Percentiles rank a stretch among this genome's conserved stretches.
Conservation (phyloP, 2,888 invertebrate genomes). For the Penaeus monodon region DNA sequence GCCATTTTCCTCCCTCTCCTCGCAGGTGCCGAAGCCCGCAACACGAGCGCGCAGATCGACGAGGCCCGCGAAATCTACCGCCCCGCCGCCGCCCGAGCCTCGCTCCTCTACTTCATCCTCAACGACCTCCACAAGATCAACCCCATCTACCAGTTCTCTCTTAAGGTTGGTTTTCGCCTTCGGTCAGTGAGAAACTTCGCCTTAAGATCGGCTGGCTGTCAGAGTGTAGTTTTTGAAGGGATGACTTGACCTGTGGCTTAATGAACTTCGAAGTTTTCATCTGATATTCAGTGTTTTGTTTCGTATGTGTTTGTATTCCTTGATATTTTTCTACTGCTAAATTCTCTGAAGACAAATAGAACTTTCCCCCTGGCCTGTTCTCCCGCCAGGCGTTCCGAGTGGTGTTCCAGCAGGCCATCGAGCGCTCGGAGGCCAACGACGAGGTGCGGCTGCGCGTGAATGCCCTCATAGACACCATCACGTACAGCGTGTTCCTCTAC, state of each 20-base stretch:
- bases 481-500: slow-evolving; percentile 94
- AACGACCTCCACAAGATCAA: slow-evolving; percentile 96
- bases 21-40: slow-evolving; percentile 93
- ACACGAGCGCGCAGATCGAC: slow-evolving; percentile 92
- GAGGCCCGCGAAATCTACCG: slow-evolving; percentile 92
- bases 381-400: slow-evolving; percentile 88
- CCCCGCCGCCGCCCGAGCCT: slow-evolving; percentile 92
- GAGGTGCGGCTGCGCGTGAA: slow-evolving; percentile 82
- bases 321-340: too few species aligned
- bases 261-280: too few species aligned
- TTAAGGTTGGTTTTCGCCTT: slow-evolving; percentile 78
- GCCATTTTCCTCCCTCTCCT: not conserved
- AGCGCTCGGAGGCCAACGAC: slow-evolving; percentile 85
- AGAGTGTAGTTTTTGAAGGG: fast-evolving
- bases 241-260: too few species aligned
- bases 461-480: slow-evolving; percentile 91
- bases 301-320: too few species aligned
- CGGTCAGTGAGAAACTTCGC: too few species aligned
- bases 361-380: slow-evolving; percentile 57
- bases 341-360: too few species aligned
- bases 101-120: slow-evolving; percentile 92
- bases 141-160: slow-evolving; percentile 96
- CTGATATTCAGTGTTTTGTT: too few species aligned
- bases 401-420: slow-evolving; percentile 97
- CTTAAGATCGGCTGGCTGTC: too few species aligned